Evolutionary conservation across 2,113 vertebrate genomes (phyloP).

Genomic region (Bos javanicus): DNA sequence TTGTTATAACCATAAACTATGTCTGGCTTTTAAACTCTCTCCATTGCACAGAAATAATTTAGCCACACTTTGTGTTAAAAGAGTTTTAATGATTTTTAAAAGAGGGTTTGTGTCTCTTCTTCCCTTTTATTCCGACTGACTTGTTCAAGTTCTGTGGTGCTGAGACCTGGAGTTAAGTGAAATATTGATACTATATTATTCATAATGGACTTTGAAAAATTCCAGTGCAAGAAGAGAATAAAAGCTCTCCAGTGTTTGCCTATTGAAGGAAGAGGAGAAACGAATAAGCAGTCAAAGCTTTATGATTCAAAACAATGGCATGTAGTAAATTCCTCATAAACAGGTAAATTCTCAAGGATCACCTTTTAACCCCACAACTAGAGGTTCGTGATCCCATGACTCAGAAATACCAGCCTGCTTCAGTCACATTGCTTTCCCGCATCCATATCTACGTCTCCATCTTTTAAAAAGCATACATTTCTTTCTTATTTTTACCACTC

Average conservation of each 20-base stretch:
- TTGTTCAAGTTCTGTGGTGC: background rate
- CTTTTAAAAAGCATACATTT: background rate
- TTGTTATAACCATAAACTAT: conserved; percentile 1
- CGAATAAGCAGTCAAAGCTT: background rate
- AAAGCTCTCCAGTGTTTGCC: background rate
- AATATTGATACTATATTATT: background rate
- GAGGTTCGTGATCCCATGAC: background rate
- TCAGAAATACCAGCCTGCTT: background rate
- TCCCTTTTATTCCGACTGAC: background rate
- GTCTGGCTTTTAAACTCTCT: conserved; percentile 40
- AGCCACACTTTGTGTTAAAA: background rate
- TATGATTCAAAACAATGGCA: background rate
- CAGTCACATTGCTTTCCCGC: background rate
- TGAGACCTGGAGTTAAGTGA: background rate
- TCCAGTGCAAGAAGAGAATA: background rate
- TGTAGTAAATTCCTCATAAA: background rate
- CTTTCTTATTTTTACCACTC: background rate
- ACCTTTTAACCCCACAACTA: background rate
- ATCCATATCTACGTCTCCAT: background rate
- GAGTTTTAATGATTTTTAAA: conserved; percentile 23
- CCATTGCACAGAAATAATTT: conserved; percentile 1
- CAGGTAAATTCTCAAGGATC: background rate
- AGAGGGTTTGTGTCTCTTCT: background rate
- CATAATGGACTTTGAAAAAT: background rate
- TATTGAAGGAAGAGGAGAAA: background rate